Evolutionary conservation across 2,797 vertebrate genomes (phyloP), one percentile per base, ranked within the genome.

Genomic region (Gymnothorax javanicus): DNA sequence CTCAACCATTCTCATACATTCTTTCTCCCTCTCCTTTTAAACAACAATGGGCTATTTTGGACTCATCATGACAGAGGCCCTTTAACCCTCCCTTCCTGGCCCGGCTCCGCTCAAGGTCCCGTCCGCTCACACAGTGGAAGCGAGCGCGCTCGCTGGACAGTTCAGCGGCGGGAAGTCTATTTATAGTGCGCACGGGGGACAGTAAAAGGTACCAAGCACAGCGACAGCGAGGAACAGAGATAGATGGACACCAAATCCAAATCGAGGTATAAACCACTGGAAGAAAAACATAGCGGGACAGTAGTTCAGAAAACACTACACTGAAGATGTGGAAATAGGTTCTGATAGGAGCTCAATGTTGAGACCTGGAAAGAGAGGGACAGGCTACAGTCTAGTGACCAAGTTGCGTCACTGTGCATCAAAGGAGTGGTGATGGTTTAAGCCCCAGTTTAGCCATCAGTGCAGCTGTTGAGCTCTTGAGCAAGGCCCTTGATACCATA

Each of bases 11-110:
- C 79, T 7, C 4, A 23, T 52, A 20, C 12, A 8, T 15, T 81
- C 52, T 64, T 77, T 84, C 73, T 77, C 73, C 27, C 75, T 81
- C 60, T 87, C 73, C 69, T 79, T 88, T 88, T 85, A 85, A 73
- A 82, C 84, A 88, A 88, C 87, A 88, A 88, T 88, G 84, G 87
- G 85, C 87, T 88, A 88, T 88, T 88, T 85, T 85, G 33, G 87
- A 84, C 87, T 54, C 87, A 85, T 85, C 87, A 88, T 82, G 84
- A 88, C 87, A 88, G 85, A 88, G n/a, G 87, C 50, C 87, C 84
- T 82, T 82, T 73, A 82, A 64, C 84, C 84, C 87, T 85, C 84
- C 87, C 87, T 88, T 88, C 84, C 87, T 85, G 87, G 73, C 33
- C 60, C 71, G 56, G 59, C 73, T 59, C 83, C 15, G 75, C 87